Conservation (phyloP, 2,113 vertebrate species). For the Stercorarius parasiticus region DNA sequence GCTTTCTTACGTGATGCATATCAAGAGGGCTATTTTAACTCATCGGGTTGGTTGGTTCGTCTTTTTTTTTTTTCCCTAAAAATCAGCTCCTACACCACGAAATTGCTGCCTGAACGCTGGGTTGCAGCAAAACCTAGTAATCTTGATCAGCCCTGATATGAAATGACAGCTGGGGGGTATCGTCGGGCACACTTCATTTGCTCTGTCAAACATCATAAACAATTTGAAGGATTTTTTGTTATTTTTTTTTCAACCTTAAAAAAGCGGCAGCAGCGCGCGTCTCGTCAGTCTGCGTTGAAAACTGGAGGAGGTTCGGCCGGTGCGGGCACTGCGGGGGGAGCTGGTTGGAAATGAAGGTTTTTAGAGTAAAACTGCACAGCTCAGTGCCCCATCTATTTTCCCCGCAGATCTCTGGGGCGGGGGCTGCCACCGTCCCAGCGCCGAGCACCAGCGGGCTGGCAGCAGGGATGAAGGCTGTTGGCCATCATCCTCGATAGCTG, state of each 20-base stretch:
- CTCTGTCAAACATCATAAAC: background rate
- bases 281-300: background rate
- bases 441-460: background rate
- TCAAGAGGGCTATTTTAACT: background rate
- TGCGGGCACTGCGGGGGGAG: background rate
- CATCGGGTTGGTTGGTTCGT: background rate
- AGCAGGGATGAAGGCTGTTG: background rate
- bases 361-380: background rate
- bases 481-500: background rate
- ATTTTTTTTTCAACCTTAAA: background rate
- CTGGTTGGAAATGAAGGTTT: background rate
- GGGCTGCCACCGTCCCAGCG: background rate
- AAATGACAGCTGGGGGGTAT: background rate
- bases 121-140: background rate
- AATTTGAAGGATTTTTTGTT: background rate
- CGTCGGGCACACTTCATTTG: background rate
- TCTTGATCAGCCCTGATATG: background rate
- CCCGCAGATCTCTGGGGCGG: background rate
- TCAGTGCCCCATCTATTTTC: background rate
- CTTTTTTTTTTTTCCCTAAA: background rate
- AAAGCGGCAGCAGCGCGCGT: fast-evolving
- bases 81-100: background rate
- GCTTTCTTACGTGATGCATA: background rate
- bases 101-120: background rate
- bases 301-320: background rate